Conservation (phyloP, 2,797 vertebrate species). For the Tarsius wallacei region DNA sequence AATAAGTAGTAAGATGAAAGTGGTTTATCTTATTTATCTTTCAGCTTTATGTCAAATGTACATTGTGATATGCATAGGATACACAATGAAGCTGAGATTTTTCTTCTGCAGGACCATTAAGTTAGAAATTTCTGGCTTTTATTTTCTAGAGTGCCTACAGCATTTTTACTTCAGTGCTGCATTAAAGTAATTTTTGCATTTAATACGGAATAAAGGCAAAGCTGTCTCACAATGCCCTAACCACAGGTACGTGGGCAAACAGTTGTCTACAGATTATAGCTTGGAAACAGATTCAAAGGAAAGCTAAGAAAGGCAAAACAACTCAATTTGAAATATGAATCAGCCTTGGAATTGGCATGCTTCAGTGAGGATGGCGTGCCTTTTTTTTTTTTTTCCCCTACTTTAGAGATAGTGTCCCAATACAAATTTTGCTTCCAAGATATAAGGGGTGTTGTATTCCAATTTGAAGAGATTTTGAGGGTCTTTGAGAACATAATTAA, state of each 20-base stretch:
- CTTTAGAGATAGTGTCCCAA: neutral
- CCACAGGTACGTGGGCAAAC: constrained; percentile 73
- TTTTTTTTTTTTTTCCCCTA: constrained; percentile 70
- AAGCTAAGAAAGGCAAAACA: constrained; percentile 82
- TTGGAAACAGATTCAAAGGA: constrained; percentile 80
- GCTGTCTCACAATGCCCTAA: constrained; percentile 75
- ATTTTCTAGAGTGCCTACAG: constrained; percentile 71
- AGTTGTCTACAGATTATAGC: constrained; percentile 83
- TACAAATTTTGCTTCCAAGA: constrained; percentile 52
- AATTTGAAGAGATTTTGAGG: constrained; percentile 44
- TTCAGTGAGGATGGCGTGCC: constrained; percentile 36
- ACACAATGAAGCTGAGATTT: constrained; percentile 70
- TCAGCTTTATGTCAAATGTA: constrained; percentile 73
- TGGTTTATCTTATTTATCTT: constrained; percentile 76
- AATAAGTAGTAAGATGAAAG: constrained; percentile 64
- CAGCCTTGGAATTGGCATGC: constrained; percentile 46
- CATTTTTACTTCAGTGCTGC: constrained; percentile 78
- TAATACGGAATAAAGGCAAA: constrained; percentile 79
- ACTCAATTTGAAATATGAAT: constrained; percentile 76
- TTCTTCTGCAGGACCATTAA: constrained; percentile 71
- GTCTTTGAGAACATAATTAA: constrained; percentile 1
- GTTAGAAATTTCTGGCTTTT: constrained; percentile 72
- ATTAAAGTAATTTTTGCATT: constrained; percentile 85
- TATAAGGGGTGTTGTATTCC: constrained; percentile 9
- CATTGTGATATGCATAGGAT: constrained; percentile 38